A percentile compares a stretch with the other conserved stretches of the same genome.
Conservation (phyloP, 2,888 invertebrate species). For the Polyploca ridens region DNA sequence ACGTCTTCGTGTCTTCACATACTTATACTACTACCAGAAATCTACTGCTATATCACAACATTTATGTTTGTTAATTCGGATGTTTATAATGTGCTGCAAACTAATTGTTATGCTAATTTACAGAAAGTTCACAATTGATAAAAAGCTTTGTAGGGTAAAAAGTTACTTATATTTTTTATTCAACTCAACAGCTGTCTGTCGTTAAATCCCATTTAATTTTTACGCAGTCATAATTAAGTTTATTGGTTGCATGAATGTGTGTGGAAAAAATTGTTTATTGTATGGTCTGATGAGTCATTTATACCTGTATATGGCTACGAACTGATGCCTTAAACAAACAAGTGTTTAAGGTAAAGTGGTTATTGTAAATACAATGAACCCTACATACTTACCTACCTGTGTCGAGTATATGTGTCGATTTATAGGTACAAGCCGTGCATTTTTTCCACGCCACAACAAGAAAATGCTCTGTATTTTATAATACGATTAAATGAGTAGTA, state of each 20-base stretch:
- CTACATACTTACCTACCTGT: not conserved
- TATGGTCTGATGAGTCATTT: not conserved
- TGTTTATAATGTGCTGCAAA: not conserved
- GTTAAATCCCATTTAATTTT: not conserved
- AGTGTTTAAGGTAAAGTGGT: not conserved
- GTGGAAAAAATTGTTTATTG: not conserved
- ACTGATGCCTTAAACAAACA: slow-evolving; percentile 1
- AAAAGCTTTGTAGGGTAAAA: not conserved
- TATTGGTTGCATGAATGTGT: not conserved
- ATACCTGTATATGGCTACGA: not conserved
- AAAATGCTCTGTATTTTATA: too few species aligned
- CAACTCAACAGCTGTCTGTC: not conserved
- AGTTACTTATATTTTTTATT: not conserved
- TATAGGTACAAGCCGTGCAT: too few species aligned
- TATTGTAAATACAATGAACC: not conserved
- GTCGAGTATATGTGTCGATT: not conserved
- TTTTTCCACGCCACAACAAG: too few species aligned
- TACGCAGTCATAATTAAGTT: not conserved
- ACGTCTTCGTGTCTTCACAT: too few species aligned
- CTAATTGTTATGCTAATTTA: not conserved
- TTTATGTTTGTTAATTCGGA: too few species aligned
- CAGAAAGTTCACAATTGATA: not conserved
- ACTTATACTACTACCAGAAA: too few species aligned
- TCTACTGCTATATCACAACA: too few species aligned
- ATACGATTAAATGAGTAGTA: too few species aligned